Conservation (phyloP, 2,888 invertebrate genomes). For the Pristionchus mayeri region DNA sequence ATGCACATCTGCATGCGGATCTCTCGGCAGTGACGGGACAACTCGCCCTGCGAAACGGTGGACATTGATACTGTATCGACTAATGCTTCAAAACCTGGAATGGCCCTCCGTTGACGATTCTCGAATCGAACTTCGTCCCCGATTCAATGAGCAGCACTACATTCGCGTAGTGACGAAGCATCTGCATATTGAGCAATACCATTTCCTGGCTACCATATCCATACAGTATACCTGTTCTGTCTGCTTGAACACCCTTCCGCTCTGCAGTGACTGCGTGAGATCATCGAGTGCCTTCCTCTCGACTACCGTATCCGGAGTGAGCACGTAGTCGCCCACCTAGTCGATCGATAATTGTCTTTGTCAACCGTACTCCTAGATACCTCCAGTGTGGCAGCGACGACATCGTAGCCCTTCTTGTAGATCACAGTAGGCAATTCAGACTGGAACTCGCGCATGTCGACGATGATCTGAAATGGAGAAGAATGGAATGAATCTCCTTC, state of each 20-base stretch:
- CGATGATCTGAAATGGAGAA: slow-evolving; percentile 81
- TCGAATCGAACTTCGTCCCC: slow-evolving; percentile 69
- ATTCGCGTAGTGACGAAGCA: slow-evolving; percentile 71
- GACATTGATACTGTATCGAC: background rate
- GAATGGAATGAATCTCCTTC: background rate
- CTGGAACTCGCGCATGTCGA: slow-evolving; percentile 97
- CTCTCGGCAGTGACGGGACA: slow-evolving; percentile 70
- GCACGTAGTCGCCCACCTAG: slow-evolving; percentile 91
- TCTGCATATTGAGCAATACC: slow-evolving; percentile 58
- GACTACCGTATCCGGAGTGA: slow-evolving; percentile 95
- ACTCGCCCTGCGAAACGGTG: slow-evolving; percentile 67
- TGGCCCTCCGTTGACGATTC: slow-evolving; percentile 72
- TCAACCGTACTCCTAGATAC: slow-evolving; percentile 48
- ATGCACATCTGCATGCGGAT: slow-evolving; percentile 82
- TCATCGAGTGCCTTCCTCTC: slow-evolving; percentile 93
- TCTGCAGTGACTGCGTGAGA: slow-evolving; percentile 93
- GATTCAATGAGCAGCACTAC: slow-evolving; percentile 73
- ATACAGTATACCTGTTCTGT: slow-evolving; percentile 81
- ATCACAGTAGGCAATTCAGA: slow-evolving; percentile 94
- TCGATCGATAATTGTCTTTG: background rate
- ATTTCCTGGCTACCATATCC: background rate
- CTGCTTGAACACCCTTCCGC: slow-evolving; percentile 94
- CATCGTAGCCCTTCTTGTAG: slow-evolving; percentile 91
- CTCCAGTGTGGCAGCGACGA: slow-evolving; percentile 80
- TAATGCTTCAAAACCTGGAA: slow-evolving; percentile 63